Evolutionary conservation across 2,888 invertebrate species (phyloP), one percentile per base, ranked within the genome.

Genomic region (Geotrupes spiniger): DNA sequence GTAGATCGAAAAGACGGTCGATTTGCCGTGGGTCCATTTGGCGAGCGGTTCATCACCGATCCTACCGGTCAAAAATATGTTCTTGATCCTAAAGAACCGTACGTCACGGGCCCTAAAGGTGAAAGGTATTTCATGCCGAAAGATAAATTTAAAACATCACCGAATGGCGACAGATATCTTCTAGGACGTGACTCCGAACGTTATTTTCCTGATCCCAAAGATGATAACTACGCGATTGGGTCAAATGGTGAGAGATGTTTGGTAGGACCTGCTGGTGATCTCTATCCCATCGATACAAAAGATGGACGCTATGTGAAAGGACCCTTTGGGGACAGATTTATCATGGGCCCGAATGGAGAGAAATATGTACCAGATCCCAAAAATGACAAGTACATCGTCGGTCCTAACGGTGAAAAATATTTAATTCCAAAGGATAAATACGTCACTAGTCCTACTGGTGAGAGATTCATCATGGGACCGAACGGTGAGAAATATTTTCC

Each of bases 311-410:
- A 36, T n/a, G 49, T 44, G 15, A 39, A 33, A 5, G 45, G 41
- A 11, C 15, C 33, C 4, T 8, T 38, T 4, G 41, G 41, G 15
- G 41, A 44, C 11, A 40, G 15, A 15, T 40, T 49, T 25, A 17
- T 49, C 2, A 27, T 49, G 1, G 49, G 44, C 1, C 44, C 49
- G 8, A 49, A 49, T 36, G 43, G 43, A 9, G 49, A 49, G 29
- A 44, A 45, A 28, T 49, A 41, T 25, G 29, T 36, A 6, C 29
- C 16, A 16, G 49, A 49, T 29, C 41, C 49, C 1, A 26, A 49
- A 16, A 41, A 49, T 33, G 41, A 33, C 27, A 36, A 39, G 8
- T 36, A 40, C 4, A 27, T 49, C n/a, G 36, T 45, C n/a, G 12
- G 16, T 2, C 9, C 21, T 8, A 10, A 16, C 2, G 43, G 43